These are phyloP conservation scores for Myotis brandtii DNA, from an alignment of 2,113 vertebrate species.

Conservation along the genomic window DNA sequence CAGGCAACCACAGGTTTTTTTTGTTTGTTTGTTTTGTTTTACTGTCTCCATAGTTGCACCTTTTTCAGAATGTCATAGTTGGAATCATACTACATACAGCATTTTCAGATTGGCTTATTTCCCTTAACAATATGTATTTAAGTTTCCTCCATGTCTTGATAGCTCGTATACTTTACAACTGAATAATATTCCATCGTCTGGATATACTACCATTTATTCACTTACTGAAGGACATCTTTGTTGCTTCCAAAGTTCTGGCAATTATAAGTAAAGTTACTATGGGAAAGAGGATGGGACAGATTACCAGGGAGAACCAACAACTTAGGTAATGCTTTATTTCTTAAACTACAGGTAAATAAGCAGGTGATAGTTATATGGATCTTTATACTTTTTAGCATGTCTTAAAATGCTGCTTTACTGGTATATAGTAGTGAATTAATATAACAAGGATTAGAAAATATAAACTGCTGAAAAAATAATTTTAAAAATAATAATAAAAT, in stretches of 20 bases:
- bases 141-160: neutral
- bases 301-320: neutral
- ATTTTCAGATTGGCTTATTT: neutral
- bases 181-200: neutral
- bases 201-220: neutral
- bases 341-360: neutral
- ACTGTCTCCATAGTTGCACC: neutral
- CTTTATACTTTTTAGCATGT: neutral
- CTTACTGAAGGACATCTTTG: neutral
- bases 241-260: conserved; percentile 21
- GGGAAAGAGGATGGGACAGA: neutral
- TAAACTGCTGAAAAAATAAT: neutral
- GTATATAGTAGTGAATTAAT: neutral
- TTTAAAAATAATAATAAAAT: too few relatives aligned
- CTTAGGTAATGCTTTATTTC: neutral
- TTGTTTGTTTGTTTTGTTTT: too few relatives aligned
- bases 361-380: neutral
- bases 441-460: conserved; percentile 48
- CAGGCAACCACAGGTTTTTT: neutral
- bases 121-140: neutral
- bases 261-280: neutral
- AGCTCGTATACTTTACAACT: neutral
- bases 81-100: neutral
- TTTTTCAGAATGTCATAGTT: neutral
- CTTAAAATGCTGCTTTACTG: neutral